Conservation (phyloP, 2,113 vertebrate species). For the Anolis carolinensis region DNA sequence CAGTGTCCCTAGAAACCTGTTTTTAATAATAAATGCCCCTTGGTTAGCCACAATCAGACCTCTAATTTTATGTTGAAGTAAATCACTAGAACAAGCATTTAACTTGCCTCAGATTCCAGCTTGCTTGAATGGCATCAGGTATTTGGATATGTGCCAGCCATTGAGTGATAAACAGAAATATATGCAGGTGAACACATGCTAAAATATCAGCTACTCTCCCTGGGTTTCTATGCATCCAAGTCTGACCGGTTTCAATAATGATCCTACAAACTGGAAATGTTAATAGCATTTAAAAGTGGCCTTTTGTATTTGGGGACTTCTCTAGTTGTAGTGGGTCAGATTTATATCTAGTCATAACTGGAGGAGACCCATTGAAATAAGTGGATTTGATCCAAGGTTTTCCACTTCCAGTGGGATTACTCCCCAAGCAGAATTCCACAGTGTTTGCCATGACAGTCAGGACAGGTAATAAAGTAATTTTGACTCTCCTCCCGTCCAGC, state of each 20-base stretch:
- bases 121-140: background rate
- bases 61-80: background rate
- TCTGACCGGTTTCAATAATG: background rate
- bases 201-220: background rate
- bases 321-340: background rate
- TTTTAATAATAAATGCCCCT: background rate
- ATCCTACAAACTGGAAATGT: background rate
- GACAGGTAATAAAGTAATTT: too few relatives aligned
- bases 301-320: background rate
- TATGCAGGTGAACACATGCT: background rate
- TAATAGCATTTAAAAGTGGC: background rate
- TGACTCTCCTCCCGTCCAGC: too few relatives aligned
- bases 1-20: background rate
- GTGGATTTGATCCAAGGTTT: too few relatives aligned
- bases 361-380: too few relatives aligned
- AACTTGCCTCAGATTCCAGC: background rate
- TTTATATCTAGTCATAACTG: too few relatives aligned
- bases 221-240: background rate
- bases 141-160: background rate
- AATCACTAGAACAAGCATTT: background rate
- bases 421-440: too few relatives aligned
- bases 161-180: background rate
- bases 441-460: too few relatives aligned
- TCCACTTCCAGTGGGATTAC: too few relatives aligned
- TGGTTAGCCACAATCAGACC: background rate